phyloP scores from a whole-genome alignment of 1,140 invertebrate species.

The Ceratina calcarata region DNA sequence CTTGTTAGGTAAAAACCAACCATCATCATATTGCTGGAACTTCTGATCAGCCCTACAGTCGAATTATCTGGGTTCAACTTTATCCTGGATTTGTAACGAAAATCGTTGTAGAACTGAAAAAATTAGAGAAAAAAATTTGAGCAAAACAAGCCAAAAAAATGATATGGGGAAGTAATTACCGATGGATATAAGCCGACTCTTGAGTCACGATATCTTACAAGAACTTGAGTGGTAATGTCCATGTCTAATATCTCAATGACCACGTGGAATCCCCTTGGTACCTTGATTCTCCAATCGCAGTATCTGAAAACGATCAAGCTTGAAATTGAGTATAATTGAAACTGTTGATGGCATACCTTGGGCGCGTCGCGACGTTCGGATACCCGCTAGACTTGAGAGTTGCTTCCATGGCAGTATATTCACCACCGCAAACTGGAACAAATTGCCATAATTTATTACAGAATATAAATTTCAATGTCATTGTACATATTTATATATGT shows the following conservation, averaged over 20 bases:
- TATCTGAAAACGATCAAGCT: slow-evolving; percentile 57
- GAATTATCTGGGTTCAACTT: slow-evolving; percentile 32
- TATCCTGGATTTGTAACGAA: slow-evolving; percentile 66
- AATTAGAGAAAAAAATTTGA: neutral
- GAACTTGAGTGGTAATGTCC: too few species aligned
- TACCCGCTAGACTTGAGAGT: slow-evolving; percentile 86
- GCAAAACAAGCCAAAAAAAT: neutral
- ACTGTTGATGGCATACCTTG: slow-evolving; percentile 55
- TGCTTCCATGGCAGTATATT: slow-evolving; percentile 81
- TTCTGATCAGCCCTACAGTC: slow-evolving; percentile 68
- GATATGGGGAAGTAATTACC: too few species aligned
- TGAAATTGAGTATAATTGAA: neutral
- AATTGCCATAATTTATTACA: too few species aligned
- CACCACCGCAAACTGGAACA: slow-evolving; percentile 83
- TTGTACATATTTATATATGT: too few species aligned
- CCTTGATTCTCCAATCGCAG: slow-evolving; percentile 87
- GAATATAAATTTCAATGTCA: too few species aligned
- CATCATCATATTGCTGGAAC: slow-evolving; percentile 85
- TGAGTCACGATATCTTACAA: too few species aligned
- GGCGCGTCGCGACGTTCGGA: slow-evolving; percentile 78
- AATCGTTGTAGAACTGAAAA: slow-evolving; percentile 77
- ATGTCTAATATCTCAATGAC: slow-evolving; percentile 83
- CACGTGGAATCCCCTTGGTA: slow-evolving; percentile 84
- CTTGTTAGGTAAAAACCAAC: slow-evolving; percentile 81
- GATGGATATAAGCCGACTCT: too few species aligned